phyloP scores from a whole-genome alignment of 1,140 invertebrate genomes.

The Dendrolimus kikuchii region DNA sequence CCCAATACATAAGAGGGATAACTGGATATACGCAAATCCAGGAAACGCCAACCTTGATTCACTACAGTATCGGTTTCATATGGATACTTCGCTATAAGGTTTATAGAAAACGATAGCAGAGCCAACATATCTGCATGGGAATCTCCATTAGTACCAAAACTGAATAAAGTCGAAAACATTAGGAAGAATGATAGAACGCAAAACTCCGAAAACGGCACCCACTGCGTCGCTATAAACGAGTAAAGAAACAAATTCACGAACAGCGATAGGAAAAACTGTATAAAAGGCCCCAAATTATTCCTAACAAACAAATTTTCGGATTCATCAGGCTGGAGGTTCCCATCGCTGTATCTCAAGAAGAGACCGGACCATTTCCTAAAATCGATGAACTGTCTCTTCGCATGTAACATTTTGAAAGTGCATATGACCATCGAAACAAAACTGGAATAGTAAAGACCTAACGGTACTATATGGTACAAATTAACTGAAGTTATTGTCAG shows the following conservation, averaged over 20 bases:
- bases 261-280: conserved; percentile 83
- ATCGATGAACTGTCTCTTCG: conserved; percentile 81
- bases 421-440: conserved; percentile 82
- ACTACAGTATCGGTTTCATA: conserved; percentile 88
- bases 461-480: conserved; percentile 77
- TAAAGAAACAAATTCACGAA: conserved; percentile 83
- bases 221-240: conserved; percentile 82
- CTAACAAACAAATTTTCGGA: conserved; percentile 87
- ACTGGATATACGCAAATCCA: conserved; percentile 84
- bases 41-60: conserved; percentile 83
- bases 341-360: conserved; percentile 80
- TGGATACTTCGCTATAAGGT: conserved; percentile 87
- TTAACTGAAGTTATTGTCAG: conserved; percentile 77
- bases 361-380: conserved; percentile 86
- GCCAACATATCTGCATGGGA: conserved; percentile 79
- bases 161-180: conserved; percentile 82
- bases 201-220: conserved; percentile 88
- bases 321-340: conserved; percentile 81
- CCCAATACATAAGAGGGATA: conserved; percentile 86
- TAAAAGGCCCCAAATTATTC: conserved; percentile 86
- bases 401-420: conserved; percentile 85
- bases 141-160: conserved; percentile 75
- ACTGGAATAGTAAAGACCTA: conserved; percentile 81
- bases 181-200: conserved; percentile 81
- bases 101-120: conserved; percentile 84